Percentiles rank a stretch among this genome's conserved stretches.
Evolutionary conservation across 2,113 vertebrate species (phyloP).

Genomic region (Oenanthe melanoleuca): DNA sequence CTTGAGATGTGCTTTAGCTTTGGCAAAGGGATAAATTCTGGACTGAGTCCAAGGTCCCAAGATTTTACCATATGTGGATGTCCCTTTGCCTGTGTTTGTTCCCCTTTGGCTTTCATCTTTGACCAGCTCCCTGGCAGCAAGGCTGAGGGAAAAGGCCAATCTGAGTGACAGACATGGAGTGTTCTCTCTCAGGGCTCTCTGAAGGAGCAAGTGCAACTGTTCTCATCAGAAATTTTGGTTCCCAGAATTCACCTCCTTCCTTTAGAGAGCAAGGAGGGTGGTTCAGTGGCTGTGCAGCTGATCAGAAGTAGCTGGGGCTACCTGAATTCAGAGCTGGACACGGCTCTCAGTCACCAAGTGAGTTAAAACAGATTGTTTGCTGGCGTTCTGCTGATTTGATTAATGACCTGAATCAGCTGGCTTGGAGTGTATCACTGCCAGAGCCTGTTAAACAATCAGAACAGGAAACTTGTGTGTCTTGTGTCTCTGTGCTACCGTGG

Average conservation of each 20-base stretch:
- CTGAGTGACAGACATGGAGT: not conserved
- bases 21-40: constrained; percentile 34
- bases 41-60: not conserved
- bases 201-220: fast-evolving
- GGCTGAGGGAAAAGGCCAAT: not conserved
- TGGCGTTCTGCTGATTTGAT: constrained; percentile 10
- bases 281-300: not conserved
- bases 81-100: not conserved
- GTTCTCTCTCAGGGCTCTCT: not conserved
- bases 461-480: not conserved
- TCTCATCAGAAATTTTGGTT: not conserved
- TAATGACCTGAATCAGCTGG: not conserved
- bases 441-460: constrained; percentile 6
- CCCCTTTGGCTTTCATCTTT: not conserved
- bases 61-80: constrained; percentile 59
- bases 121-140: not conserved
- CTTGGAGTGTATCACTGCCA: not conserved
- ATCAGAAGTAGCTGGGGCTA: not conserved
- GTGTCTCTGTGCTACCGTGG: not conserved
- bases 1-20: not conserved
- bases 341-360: not conserved
- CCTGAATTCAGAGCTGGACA: not conserved
- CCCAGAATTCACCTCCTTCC: not conserved
- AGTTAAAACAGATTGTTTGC: constrained; percentile 9
- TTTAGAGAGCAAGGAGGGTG: not conserved